A percentile compares a stretch with the other conserved stretches of the same genome.
Conservation (phyloP, 2,797 vertebrate genomes). For the Macroramphosus scolopax region DNA sequence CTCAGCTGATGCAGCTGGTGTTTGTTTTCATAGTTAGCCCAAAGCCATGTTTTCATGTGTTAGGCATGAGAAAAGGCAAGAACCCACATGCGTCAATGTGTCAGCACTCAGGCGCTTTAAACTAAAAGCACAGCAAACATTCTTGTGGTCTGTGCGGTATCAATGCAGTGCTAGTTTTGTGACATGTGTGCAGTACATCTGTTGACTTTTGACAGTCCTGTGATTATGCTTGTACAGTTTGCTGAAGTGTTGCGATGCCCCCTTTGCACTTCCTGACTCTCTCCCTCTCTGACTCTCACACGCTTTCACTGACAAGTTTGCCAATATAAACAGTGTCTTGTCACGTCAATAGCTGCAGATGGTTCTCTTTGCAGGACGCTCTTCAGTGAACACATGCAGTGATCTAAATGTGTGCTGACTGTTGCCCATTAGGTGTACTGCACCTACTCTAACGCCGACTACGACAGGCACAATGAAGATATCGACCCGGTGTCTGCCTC, state of each 20-base stretch:
- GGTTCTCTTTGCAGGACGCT: conserved; percentile 29
- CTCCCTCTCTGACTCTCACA: conserved; percentile 1
- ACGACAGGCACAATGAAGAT: conserved; percentile 87
- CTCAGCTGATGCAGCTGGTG: conserved; percentile 10
- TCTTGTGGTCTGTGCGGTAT: conserved; percentile 13
- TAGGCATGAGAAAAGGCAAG: conserved; percentile 46
- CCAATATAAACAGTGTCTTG: conserved; percentile 43
- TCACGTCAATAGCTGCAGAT: conserved; percentile 51
- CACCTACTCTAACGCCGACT: conserved; percentile 87
- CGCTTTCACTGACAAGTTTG: conserved; percentile 30
- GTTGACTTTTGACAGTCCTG: background rate
- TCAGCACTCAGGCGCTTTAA: conserved; percentile 23
- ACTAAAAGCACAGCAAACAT: conserved; percentile 24
- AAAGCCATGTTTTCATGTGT: conserved; percentile 45
- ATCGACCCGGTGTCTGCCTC: conserved; percentile 90
- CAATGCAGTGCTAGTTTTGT: conserved; percentile 15
- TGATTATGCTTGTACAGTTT: conserved; percentile 12
- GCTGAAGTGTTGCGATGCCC: conserved; percentile 1
- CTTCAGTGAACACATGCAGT: background rate
- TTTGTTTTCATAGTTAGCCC: conserved; percentile 25
- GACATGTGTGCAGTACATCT: background rate
- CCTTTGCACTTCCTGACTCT: conserved; percentile 19
- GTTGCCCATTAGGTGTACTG: conserved; percentile 80
- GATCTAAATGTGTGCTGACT: too few relatives aligned
- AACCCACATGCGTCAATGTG: conserved; percentile 55